Percentiles rank a stretch among this genome's conserved stretches.
phyloP scores from a whole-genome alignment of 1,140 invertebrate species.

The Cyclargus thomasi region DNA sequence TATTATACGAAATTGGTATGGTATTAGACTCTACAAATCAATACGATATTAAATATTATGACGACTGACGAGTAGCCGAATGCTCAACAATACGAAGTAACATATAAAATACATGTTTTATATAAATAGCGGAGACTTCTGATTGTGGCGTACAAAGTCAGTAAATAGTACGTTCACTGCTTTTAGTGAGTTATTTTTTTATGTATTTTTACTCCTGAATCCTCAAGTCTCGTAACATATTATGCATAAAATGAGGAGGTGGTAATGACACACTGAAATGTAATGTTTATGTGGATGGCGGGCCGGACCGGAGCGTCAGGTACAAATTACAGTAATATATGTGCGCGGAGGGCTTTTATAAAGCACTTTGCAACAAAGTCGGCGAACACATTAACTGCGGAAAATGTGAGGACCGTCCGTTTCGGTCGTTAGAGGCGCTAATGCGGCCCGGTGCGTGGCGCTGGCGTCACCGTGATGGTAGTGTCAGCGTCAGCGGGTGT shows the following conservation, averaged over 20 bases:
- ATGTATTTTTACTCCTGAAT: neutral
- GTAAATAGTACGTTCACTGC: neutral
- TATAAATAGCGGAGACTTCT: neutral
- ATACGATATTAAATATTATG: no score
- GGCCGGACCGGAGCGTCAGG: no score
- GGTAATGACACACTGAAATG: neutral
- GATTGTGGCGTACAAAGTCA: neutral
- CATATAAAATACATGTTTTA: neutral
- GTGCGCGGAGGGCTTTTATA: neutral
- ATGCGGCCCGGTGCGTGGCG: neutral
- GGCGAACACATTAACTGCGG: neutral
- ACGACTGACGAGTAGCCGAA: neutral
- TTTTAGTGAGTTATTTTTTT: neutral
- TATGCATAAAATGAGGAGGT: no score
- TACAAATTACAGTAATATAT: constrained; percentile 1
- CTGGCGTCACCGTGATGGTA: no score
- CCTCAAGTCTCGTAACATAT: neutral
- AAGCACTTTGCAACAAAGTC: neutral
- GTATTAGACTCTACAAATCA: no score
- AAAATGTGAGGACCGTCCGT: neutral
- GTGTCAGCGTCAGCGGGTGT: no score
- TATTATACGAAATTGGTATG: no score
- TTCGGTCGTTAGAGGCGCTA: neutral
- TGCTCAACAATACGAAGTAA: neutral
- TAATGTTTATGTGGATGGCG: neutral